These are phyloP conservation scores for Tholera decimalis DNA, from an alignment of 2,888 invertebrate genomes.

Conservation along the genomic window DNA sequence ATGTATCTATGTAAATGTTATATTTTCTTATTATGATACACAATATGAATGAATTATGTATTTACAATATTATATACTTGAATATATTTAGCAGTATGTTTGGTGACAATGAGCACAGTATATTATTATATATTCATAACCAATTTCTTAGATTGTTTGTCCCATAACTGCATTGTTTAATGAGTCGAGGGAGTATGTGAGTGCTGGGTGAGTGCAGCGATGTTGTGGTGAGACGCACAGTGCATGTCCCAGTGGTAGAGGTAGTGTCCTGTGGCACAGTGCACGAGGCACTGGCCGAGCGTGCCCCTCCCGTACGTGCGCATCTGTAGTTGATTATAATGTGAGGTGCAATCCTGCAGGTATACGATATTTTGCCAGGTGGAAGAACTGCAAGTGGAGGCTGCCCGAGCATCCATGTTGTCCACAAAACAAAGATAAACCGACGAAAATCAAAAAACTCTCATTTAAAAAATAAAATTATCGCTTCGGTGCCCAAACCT, in stretches of 20 bases:
- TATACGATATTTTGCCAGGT: slow-evolving; percentile 96
- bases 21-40: slow-evolving; percentile 63
- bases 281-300: slow-evolving; percentile 48
- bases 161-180: slow-evolving; percentile 52
- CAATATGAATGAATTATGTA: slow-evolving; percentile 55
- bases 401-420: slow-evolving; percentile 93
- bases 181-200: slow-evolving; percentile 50
- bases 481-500: slow-evolving; percentile 85
- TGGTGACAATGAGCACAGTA: slow-evolving; percentile 61
- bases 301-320: slow-evolving; percentile 78
- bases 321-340: slow-evolving; percentile 91
- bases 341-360: slow-evolving; percentile 92
- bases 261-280: slow-evolving; percentile 60
- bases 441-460: slow-evolving; percentile 87
- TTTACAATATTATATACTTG: slow-evolving; percentile 43
- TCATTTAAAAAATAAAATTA: slow-evolving; percentile 89
- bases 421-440: slow-evolving; percentile 92
- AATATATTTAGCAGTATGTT: slow-evolving; percentile 50
- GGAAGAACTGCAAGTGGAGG: slow-evolving; percentile 96
- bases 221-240: slow-evolving; percentile 66
- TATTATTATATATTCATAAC: slow-evolving; percentile 37
- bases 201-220: slow-evolving; percentile 45
- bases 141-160: slow-evolving; percentile 51
- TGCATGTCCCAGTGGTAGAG: slow-evolving; percentile 75
- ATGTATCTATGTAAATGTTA: slow-evolving; percentile 69